phyloP scores from a whole-genome alignment of 37 sponge, comb jelly and placozoan species.

The Aphrocallistes beatrix region DNA sequence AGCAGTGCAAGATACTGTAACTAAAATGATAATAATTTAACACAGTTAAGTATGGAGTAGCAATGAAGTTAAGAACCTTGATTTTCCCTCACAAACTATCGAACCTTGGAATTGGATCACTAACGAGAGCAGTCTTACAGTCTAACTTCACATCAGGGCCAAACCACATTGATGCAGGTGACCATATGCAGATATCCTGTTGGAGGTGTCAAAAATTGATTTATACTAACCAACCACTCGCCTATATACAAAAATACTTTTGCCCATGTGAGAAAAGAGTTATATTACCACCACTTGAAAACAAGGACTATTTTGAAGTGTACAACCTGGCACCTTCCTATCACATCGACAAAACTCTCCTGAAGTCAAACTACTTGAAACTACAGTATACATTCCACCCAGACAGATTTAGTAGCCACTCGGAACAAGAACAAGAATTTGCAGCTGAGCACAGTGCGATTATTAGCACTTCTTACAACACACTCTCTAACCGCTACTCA shows the following conservation, averaged over 20 bases:
- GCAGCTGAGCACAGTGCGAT: constrained; percentile 6
- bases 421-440: background rate
- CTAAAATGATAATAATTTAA: no score
- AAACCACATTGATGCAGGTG: no score
- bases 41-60: no score
- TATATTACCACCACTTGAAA: background rate
- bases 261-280: background rate
- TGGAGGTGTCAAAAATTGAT: constrained; percentile 1
- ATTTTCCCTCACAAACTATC: no score
- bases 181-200: no score
- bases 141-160: no score
- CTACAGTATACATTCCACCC: background rate
- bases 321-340: background rate
- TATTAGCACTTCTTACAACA: constrained; percentile 2
- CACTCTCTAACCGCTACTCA: background rate
- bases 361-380: background rate
- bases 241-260: background rate
- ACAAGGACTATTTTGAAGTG: background rate
- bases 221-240: background rate
- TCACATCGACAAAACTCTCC: background rate
- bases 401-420: background rate
- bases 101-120: no score
- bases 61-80: no score
- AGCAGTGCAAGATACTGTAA: no score
- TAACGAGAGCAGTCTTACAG: no score